phyloP scores from a whole-genome alignment of 2,113 vertebrate genomes.

The Meriones unguiculatus region DNA sequence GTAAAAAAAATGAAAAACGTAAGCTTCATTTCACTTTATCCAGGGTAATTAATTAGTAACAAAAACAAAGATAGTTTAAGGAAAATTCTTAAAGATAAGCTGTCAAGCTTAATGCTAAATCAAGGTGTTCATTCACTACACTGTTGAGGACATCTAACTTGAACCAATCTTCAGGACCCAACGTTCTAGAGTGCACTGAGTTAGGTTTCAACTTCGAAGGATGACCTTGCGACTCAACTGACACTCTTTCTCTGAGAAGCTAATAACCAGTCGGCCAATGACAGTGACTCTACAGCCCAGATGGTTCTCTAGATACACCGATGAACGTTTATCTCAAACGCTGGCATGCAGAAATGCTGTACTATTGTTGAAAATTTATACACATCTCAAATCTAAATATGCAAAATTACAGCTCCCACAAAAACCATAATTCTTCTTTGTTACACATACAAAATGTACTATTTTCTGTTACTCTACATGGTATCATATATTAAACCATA shows the following conservation, averaged over 20 bases:
- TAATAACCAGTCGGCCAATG: not conserved
- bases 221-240: not conserved
- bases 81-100: slow-evolving; percentile 31
- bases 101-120: slow-evolving; percentile 34
- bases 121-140: slow-evolving; percentile 48
- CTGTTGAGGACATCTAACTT: slow-evolving; percentile 31
- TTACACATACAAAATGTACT: slow-evolving; percentile 37
- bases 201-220: slow-evolving; percentile 30
- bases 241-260: slow-evolving; percentile 45
- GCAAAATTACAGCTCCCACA: slow-evolving; percentile 45
- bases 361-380: not conserved
- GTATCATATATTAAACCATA: slow-evolving; percentile 73
- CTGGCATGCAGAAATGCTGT: slow-evolving; percentile 46
- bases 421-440: not conserved
- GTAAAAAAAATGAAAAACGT: not conserved
- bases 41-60: not conserved
- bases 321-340: not conserved
- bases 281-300: not conserved
- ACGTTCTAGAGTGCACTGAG: slow-evolving; percentile 10
- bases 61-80: slow-evolving; percentile 58
- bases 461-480: not conserved
- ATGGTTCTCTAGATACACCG: accelerated
- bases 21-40: slow-evolving; percentile 59
- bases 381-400: not conserved
- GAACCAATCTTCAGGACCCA: slow-evolving; percentile 41